Percentiles rank a stretch among this genome's conserved stretches.
Evolutionary conservation across 2,888 invertebrate species (phyloP).

Genomic region (Tenthredo notha): DNA sequence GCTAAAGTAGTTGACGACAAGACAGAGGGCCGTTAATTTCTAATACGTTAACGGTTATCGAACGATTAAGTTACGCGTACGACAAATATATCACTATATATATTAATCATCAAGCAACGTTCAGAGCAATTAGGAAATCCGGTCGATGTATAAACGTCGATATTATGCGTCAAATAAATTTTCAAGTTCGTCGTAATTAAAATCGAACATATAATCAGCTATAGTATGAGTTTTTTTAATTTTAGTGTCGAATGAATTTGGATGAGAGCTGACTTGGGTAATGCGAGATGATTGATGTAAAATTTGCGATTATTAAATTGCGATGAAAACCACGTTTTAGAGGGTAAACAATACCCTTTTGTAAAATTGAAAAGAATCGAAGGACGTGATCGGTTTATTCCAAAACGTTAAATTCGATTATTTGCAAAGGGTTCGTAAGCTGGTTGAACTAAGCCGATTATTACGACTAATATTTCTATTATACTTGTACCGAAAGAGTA

Average conservation of each 20-base stretch:
- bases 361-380: conserved; percentile 13
- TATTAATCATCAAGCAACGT: not conserved
- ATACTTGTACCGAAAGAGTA: conserved; percentile 24
- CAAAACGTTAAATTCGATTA: conserved; percentile 38
- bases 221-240: not conserved
- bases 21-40: not conserved
- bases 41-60: not conserved
- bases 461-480: not conserved
- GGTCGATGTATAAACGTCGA: not conserved
- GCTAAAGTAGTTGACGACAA: not conserved
- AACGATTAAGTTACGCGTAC: not conserved
- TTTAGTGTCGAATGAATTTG: not conserved
- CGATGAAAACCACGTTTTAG: not conserved
- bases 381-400: conserved; percentile 17
- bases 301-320: not conserved
- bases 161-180: not conserved
- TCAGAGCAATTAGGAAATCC: not conserved
- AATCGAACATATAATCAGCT: not conserved
- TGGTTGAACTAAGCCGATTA: conserved; percentile 41
- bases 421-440: conserved; percentile 23
- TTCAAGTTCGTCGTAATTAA: not conserved
- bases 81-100: not conserved
- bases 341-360: not conserved
- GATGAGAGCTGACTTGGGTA: not conserved
- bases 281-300: not conserved